Base-by-base conservation (phyloP, 2,797 vertebrate species). In the Coendou prehensilis region DNA sequence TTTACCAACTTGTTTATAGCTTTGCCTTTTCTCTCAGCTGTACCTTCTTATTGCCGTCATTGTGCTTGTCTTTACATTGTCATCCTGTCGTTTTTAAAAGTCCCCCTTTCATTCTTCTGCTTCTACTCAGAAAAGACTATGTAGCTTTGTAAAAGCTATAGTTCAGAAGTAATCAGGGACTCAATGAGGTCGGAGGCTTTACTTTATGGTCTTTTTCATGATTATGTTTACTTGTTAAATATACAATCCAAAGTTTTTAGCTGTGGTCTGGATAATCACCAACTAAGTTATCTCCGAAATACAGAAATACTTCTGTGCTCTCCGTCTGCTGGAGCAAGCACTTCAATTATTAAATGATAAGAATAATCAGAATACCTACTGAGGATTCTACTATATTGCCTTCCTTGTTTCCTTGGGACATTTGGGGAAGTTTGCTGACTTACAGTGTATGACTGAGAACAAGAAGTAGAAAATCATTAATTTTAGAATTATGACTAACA, bases 271-370 rank as follows among this genome's bases (percentile, higher is more conserved):
- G n/a, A 52, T 80, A 83, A 71, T 87, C 81, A 87, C 47, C 14
- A 80, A 3, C 7, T 41, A 67, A n/a, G 41, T 73, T 90, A 64
- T 63, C 54, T 78, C 54, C 83, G 61, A 86, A 92, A 89, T 76
- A 59, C 14, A 69, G 20, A 89, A 87, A 5, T 54, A 33, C 10
- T 93, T 26, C 41, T 52, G 20, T 10, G 85, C 67, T 64, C 17
- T 67, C 23, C n/a, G 86, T 78, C 47, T 92, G 78, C 9, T 9
- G 41, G 73, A 96, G 87, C 26, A 95, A 73, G 92, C 69, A 37
- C 10, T 14, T 67, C 3, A 56, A 4, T 67, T 80, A 80, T 71
- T 79, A 94, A 75, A 85, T 89, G 73, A 56, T 93, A 79, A 75
- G 33, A 64, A 50, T 87, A 84, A 87, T 84, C 28, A 69, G 9